These are phyloP conservation scores for Melieria crassipennis DNA, from an alignment of 2,888 invertebrate species.

Conservation along the genomic window DNA sequence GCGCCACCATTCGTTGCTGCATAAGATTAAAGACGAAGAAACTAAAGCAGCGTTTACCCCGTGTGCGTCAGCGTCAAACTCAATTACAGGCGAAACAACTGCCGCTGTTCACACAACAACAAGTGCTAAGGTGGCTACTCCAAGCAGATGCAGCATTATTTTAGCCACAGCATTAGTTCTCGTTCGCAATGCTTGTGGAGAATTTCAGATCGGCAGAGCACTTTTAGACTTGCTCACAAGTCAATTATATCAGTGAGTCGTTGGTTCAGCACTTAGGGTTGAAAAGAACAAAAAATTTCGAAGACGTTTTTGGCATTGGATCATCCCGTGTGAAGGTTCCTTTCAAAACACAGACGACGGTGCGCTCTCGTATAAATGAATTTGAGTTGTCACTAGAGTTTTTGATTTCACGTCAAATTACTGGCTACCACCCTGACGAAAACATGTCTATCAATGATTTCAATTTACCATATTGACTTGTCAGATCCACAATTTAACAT, in stretches of 20 bases:
- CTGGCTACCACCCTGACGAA: constrained; percentile 29
- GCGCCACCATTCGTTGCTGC: too few species aligned
- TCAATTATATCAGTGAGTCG: constrained; percentile 35
- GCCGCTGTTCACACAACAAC: too few species aligned
- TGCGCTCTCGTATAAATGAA: constrained; percentile 26
- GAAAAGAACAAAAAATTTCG: constrained; percentile 16
- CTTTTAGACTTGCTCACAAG: constrained; percentile 28
- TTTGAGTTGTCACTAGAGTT: constrained; percentile 26
- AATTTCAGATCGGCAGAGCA: too few species aligned
- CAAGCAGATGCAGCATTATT: too few species aligned
- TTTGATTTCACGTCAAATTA: constrained; percentile 10
- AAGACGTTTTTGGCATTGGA: constrained; percentile 33
- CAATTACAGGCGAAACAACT: too few species aligned
- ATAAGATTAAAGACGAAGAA: too few species aligned
- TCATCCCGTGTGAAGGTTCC: constrained; percentile 23
- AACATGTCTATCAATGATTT: constrained; percentile 14
- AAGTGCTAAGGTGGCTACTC: too few species aligned
- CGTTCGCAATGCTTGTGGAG: too few species aligned
- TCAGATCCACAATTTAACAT: constrained; percentile 39
- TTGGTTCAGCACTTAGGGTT: constrained; percentile 24
- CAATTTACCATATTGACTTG: constrained; percentile 23
- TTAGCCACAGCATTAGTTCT: too few species aligned
- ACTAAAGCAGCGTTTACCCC: too few species aligned
- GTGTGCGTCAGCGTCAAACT: too few species aligned
- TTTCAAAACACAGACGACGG: constrained; percentile 33